Base-by-base conservation (phyloP, 2,113 vertebrate genomes). In the Regulus satrapa region DNA sequence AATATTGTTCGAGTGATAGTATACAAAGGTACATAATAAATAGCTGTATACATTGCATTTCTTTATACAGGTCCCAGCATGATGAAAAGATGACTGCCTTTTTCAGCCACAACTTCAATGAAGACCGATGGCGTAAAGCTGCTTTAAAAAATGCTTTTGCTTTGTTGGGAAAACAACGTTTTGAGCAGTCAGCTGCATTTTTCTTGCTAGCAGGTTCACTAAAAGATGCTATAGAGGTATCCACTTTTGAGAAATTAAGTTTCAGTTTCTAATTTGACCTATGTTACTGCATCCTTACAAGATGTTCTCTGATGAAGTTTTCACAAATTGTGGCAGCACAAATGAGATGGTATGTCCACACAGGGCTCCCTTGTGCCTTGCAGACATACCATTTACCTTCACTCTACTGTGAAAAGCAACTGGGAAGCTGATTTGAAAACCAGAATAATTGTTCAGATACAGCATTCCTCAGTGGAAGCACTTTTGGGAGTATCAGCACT, bases 81-180 rank as follows among this genome's bases (percentile, higher is more conserved):
- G 99, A 99, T 72, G 98, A 99, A 88, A 99, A 99, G 98, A 99
- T 99, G 99, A 99, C 99, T 64, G 97, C 98, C 64, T 99, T 99
- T 97, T 99, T 99, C 97, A 99, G 99, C 94, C 99, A 99, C 96
- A 99, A 99, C 97, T 99, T 99, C 98, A 98, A 61, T 68, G 99
- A 99, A 98, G 99, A 99, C 63, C 98, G 99, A 76, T 99, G 99
- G 99, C 98, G 99, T 72, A 99, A 99, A 97, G 99, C 99, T 34
- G 99, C 99, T 85, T 97, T 99, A 96, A 99, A 99, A 97, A 99
- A 99, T 36, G 99, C 99, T 71, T 99, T 99, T 96, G 98, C 99
- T 81, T 97, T 99, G 97, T 98, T 99, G 97, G 99, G 99, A 75
- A 99, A 99, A 96, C 99, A 99, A 89, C 99, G 99, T 81, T 99